These are phyloP conservation scores for Microchrysa polita DNA, from an alignment of 2,888 invertebrate genomes.

Conservation along the genomic window DNA sequence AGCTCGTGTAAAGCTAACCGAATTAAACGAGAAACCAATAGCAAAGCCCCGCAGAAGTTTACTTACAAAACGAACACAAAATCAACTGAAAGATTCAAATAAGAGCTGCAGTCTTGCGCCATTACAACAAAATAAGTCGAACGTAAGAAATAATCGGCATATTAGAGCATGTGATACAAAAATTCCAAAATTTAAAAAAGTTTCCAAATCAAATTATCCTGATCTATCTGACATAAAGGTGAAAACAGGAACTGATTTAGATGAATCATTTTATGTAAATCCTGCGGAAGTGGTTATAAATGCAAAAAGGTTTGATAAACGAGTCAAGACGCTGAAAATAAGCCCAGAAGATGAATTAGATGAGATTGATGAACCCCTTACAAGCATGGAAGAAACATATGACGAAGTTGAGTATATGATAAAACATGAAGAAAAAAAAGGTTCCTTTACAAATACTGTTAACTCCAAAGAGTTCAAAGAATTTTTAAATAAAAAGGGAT, in stretches of 20 bases:
- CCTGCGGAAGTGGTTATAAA: constrained; percentile 63
- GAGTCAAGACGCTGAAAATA: constrained; percentile 61
- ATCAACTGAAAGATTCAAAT: constrained; percentile 55
- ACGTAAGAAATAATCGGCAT: background rate
- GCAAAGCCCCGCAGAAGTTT: constrained; percentile 54
- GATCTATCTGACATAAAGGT: constrained; percentile 63
- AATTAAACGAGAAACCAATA: constrained; percentile 56
- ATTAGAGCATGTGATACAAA: constrained; percentile 47
- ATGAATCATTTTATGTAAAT: constrained; percentile 58
- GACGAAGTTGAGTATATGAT: constrained; percentile 28
- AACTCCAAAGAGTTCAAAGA: constrained; percentile 63
- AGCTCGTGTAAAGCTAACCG: constrained; percentile 60
- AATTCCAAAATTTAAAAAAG: constrained; percentile 59
- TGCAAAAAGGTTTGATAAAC: constrained; percentile 63
- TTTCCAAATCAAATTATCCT: constrained; percentile 63
- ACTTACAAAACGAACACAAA: constrained; percentile 53
- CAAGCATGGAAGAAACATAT: constrained; percentile 61
- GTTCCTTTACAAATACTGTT: constrained; percentile 62
- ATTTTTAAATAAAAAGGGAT: constrained; percentile 61
- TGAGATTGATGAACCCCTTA: constrained; percentile 61
- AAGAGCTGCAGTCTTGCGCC: constrained; percentile 49
- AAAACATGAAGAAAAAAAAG: constrained; percentile 27
- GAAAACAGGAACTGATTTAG: constrained; percentile 60
- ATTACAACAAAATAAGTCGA: background rate
- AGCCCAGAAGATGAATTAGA: constrained; percentile 63